phyloP scores from a whole-genome alignment of 2,888 invertebrate genomes.

The Xestia c-nigrum region DNA sequence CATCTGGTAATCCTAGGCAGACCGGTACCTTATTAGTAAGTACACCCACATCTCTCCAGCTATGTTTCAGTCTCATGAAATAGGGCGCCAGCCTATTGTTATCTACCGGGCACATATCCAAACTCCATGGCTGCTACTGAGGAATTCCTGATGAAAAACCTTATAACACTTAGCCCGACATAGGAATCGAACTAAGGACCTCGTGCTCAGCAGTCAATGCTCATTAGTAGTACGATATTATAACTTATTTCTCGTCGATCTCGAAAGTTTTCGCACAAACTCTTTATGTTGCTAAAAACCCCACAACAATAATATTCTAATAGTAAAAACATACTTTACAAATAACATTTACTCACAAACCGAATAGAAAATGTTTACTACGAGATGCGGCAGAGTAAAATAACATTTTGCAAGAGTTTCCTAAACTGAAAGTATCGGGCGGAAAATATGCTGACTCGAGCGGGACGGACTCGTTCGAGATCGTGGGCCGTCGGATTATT shows the following conservation, averaged over 20 bases:
- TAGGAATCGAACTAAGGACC: no score
- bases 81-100: no score
- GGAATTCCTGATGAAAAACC: no score
- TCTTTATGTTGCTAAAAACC: neutral
- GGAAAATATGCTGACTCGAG: slow-evolving; percentile 49
- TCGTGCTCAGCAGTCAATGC: no score
- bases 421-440: slow-evolving; percentile 34
- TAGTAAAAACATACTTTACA: neutral
- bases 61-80: no score
- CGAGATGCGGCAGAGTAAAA: slow-evolving; percentile 14
- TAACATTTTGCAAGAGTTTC: slow-evolving; percentile 35
- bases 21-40: no score
- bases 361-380: slow-evolving; percentile 15
- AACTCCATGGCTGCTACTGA: no score
- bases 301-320: neutral
- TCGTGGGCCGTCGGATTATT: slow-evolving; percentile 40
- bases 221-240: neutral
- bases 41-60: no score
- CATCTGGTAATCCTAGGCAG: no score
- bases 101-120: no score
- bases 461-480: slow-evolving; percentile 32
- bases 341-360: neutral
- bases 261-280: neutral
- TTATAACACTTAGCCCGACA: no score
- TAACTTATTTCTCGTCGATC: neutral